Percentiles rank a stretch among this genome's conserved stretches.
Evolutionary conservation across 2,797 vertebrate species (phyloP).

Genomic region (Gymnoscopelus microlampas): DNA sequence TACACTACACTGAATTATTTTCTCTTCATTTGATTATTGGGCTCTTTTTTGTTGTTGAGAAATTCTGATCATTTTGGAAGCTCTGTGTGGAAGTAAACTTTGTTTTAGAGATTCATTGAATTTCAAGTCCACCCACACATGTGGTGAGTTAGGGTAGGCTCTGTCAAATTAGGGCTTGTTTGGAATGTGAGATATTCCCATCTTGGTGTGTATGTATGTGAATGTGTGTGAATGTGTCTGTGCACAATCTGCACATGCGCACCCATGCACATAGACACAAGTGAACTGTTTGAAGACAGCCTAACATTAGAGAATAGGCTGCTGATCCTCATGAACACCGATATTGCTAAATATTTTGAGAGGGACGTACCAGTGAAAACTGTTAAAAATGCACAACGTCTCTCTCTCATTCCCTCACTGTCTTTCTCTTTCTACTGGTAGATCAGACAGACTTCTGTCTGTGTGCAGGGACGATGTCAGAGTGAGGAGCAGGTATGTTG

Average conservation of each 20-base stretch:
- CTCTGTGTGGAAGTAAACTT: slow-evolving; percentile 40
- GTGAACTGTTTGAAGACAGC: background rate
- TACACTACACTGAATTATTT: background rate
- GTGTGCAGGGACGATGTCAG: slow-evolving; percentile 55
- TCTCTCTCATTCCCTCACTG: background rate
- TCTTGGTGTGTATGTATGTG: slow-evolving; percentile 5
- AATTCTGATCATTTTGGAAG: slow-evolving; percentile 11
- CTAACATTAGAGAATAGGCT: background rate
- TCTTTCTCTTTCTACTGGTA: slow-evolving; percentile 24
- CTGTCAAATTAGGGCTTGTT: slow-evolving; percentile 52
- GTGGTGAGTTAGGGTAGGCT: slow-evolving; percentile 40
- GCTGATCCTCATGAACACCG: slow-evolving; percentile 21
- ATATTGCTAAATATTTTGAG: slow-evolving; percentile 3
- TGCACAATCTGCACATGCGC: background rate
- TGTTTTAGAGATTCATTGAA: slow-evolving; percentile 50
- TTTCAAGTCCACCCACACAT: slow-evolving; percentile 64
- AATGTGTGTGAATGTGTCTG: background rate
- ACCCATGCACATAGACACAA: background rate
- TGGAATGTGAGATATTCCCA: slow-evolving; percentile 49
- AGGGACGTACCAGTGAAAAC: background rate
- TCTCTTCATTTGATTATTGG: no score
- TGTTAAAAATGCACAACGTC: slow-evolving; percentile 23
- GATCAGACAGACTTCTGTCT: slow-evolving; percentile 51
- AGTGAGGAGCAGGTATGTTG: slow-evolving; percentile 75
- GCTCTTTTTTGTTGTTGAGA: background rate